Conservation (phyloP, 2,888 invertebrate species). For the Aelia acuminata region DNA sequence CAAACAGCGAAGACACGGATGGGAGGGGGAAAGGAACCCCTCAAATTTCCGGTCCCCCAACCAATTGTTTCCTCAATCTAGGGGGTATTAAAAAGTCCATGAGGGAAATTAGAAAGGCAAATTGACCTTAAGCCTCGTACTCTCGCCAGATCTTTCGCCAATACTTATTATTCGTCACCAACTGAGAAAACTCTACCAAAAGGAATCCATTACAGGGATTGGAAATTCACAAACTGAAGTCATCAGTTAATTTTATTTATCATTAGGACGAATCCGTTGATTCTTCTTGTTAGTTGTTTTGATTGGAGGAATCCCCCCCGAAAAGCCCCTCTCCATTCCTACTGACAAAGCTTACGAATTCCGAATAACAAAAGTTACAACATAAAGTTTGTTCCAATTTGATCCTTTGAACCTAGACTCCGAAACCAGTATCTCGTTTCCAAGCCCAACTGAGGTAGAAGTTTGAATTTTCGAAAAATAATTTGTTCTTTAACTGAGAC, state of each 20-base stretch:
- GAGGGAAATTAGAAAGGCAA: constrained; percentile 46
- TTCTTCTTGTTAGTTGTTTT: constrained; percentile 14
- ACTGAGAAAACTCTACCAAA: background rate
- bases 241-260: background rate
- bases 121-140: background rate
- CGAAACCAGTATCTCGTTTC: background rate
- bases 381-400: constrained; percentile 1
- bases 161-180: constrained; percentile 48
- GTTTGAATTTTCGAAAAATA: background rate
- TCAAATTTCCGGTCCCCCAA: constrained; percentile 41
- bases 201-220: background rate
- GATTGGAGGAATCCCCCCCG: background rate
- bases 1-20: constrained; percentile 41
- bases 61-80: constrained; percentile 41
- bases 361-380: background rate
- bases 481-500: too few relatives aligned
- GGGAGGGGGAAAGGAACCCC: background rate
- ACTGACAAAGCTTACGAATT: constrained; percentile 6
- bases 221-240: background rate
- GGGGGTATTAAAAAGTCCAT: constrained; percentile 46
- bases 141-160: background rate
- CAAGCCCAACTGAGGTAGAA: background rate
- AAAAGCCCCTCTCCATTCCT: background rate
- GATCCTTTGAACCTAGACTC: background rate
- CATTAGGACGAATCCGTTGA: background rate